Evolutionary conservation across 2,797 vertebrate genomes (phyloP), one percentile per base, ranked within the genome.

Genomic region (Cetoscarus ocellatus): DNA sequence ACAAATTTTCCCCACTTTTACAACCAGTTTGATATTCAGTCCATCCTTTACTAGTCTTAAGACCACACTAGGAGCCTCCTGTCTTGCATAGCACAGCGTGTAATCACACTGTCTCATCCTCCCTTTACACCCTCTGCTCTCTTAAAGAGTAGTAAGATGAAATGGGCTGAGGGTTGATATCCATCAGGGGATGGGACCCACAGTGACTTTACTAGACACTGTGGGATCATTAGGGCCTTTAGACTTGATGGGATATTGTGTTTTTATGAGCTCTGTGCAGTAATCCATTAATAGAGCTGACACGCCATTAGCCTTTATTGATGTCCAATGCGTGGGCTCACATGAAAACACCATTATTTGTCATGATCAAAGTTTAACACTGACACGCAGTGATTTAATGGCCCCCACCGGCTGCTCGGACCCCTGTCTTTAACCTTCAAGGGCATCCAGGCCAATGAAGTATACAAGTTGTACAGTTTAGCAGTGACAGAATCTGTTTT

Each of bases 241-340:
- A 75, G 86, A 74, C 82, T 75, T 91, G 86, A 91, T 87, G 82
- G 82, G 85, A 88, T 87, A 86, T 88, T 87, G 88, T 92, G 85
- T 91, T 91, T 93, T 89, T 89, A 92, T 91, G 90, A 92, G 87
- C 83, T 90, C 80, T 80, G 74, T 75, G 87, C 85, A 78, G 83
- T 92, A 88, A 91, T 93, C 82, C 75, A 87, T 90, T 92, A 91
- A 91, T 91, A 86, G 78, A 73, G 73, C 79, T 89, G 89, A 84
- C 91, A 84, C 75, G 17, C 87, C 84, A 85, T 92, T 92, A 91
- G 75, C 81, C 78, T 93, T 90, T 93, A 93, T 92, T 85, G 89
- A 92, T 91, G 88, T 83, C 80, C 86, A 39, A 80, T 84, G 82
- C 66, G 70, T 88, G 70, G 80, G 76, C 83, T 87, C 80, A 73